These are phyloP conservation scores for Aphelocoma coerulescens DNA, from an alignment of 2,113 vertebrate genomes.

Conservation along the genomic window DNA sequence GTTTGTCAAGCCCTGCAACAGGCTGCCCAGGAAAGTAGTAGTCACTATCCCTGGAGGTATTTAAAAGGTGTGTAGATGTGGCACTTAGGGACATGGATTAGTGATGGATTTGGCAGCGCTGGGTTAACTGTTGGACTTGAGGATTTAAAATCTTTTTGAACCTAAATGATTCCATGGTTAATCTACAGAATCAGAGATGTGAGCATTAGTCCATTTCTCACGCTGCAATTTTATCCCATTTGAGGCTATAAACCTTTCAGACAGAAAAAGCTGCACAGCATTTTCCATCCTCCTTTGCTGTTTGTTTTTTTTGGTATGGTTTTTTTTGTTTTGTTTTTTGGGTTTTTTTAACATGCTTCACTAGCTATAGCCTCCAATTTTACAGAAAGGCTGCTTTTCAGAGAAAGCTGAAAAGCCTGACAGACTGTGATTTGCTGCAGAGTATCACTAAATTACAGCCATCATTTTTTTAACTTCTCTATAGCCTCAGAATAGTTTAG, in stretches of 20 bases:
- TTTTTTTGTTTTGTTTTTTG: not conserved
- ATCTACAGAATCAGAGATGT: not conserved
- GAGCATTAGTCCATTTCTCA: not conserved
- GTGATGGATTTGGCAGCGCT: not conserved
- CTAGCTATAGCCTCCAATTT: not conserved
- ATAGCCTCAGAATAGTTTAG: not conserved
- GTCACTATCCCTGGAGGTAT: too few relatives aligned
- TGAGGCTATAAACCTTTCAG: not conserved
- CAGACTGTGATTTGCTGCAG: not conserved
- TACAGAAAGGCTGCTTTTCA: not conserved
- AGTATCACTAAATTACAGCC: not conserved
- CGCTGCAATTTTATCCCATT: not conserved
- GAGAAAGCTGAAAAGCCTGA: not conserved
- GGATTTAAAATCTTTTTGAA: not conserved
- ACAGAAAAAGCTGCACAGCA: not conserved
- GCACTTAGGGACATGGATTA: not conserved
- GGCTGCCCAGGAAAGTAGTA: not conserved
- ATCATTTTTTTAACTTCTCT: not conserved
- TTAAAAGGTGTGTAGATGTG: rapidly evolving
- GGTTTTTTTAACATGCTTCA: not conserved
- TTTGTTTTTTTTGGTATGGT: not conserved
- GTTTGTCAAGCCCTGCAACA: not conserved
- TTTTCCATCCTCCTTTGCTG: not conserved
- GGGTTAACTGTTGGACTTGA: not conserved
- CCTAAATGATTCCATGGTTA: not conserved